Evolutionary conservation across 2,797 vertebrate genomes (phyloP).

Genomic region (Pristis pectinata): DNA sequence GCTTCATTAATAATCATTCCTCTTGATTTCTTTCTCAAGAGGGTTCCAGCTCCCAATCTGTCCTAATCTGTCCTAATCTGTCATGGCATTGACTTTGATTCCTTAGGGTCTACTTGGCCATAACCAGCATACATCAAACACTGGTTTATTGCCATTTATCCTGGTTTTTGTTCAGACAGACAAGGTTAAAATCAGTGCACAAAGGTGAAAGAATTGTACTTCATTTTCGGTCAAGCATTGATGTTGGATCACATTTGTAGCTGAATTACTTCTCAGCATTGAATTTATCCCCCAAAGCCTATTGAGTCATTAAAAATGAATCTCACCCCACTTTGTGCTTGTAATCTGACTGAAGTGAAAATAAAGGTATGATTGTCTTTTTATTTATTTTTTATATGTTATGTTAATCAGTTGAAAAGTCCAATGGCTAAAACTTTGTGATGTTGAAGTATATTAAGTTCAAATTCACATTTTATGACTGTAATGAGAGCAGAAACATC

Average conservation of each 20-base stretch:
- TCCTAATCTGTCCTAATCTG: conserved; percentile 30
- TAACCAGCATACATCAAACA: conserved; percentile 25
- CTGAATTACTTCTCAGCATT: background rate
- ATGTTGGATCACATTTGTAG: background rate
- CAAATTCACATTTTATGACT: too few relatives aligned
- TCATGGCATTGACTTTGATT: conserved; percentile 15
- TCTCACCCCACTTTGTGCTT: background rate
- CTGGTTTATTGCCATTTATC: background rate
- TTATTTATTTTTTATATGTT: background rate
- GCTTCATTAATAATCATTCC: conserved; percentile 27
- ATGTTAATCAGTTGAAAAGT: background rate
- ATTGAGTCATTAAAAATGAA: conserved; percentile 18
- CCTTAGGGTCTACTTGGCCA: background rate
- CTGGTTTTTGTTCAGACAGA: conserved; percentile 25
- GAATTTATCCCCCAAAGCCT: background rate
- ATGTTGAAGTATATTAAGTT: background rate
- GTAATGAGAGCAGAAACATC: too few relatives aligned
- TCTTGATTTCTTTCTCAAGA: conserved; percentile 25
- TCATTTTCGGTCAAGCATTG: background rate
- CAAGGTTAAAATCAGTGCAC: conserved; percentile 9
- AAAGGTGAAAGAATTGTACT: background rate
- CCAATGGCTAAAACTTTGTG: background rate
- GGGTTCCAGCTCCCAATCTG: conserved; percentile 32
- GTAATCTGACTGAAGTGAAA: background rate
- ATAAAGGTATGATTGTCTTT: background rate